Base-by-base conservation (phyloP, 2,113 vertebrate species). In the Corythoichthys haematopterus region DNA sequence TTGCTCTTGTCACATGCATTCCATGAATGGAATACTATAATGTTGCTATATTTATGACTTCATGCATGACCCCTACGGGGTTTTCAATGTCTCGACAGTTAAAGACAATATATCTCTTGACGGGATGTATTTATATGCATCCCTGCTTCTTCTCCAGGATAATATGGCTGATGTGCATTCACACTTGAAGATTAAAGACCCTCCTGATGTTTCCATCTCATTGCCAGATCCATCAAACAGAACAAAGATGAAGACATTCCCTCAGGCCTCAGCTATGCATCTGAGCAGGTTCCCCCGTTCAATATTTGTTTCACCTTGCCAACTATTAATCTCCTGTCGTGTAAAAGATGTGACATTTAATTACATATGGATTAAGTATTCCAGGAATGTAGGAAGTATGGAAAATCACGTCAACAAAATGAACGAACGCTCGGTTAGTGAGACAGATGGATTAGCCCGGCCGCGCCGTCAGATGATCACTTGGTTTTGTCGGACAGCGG, bases 281-380 rank as follows among this genome's bases (percentile, higher is more conserved):
- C 65, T 46, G 16, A 55, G 56, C 56, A 58, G n/a, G 4, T 73
- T 73, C 50, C 52, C 38, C 0, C 16, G 52, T 68, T 86, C 80
- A 80, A 81, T 85, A 83, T 82, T 80, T 81, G 69, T 78, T 77
- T 70, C 67, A 55, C 48, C n/a, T 55, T 55, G 33, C 16, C 33
- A 3, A 43, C 73, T 72, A 79, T 85, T 86, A 76, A 84, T 86
- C 59, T 68, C 68, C 74, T 9, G 69, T 77, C 79, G 52, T 71
- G 72, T 79, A n/a, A 52, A 74, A 83, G 72, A 64, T 70, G 69
- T 84, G 82, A 82, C 78, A 77, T 85, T 74, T 76, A 69, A 85
- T 87, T 84, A 82, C 61, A 74, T 64, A 76, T 71, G 66, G 77
- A 81, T 88, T 78, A 69, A 40, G 71, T 60, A 74, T 76, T 52